These are phyloP conservation scores for Parauchenoglanis ngamensis DNA, from an alignment of 2,797 vertebrate genomes.

Conservation along the genomic window DNA sequence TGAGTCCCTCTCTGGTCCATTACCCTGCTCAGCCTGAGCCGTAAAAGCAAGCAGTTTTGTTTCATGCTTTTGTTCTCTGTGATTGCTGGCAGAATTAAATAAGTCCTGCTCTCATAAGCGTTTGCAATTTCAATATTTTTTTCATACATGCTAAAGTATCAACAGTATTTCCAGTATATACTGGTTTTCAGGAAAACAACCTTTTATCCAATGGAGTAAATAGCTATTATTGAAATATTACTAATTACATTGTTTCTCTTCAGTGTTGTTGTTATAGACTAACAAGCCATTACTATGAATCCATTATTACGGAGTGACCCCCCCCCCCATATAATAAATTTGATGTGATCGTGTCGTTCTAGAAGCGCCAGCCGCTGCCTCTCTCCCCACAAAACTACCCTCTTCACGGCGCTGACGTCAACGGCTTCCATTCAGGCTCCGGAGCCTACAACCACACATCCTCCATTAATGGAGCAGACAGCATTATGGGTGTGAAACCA, in stretches of 20 bases:
- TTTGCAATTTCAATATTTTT: neutral
- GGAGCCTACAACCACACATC: constrained; percentile 88
- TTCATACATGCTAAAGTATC: neutral
- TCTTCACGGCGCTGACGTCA: constrained; percentile 90
- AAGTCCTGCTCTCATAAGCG: neutral
- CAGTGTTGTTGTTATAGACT: neutral
- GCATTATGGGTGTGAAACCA: constrained; percentile 82
- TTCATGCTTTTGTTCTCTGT: constrained; percentile 23
- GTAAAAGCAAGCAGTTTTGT: constrained; percentile 15
- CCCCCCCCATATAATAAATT: neutral
- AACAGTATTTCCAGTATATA: neutral
- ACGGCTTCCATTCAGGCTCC: constrained; percentile 81
- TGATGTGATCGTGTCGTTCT: constrained; percentile 30
- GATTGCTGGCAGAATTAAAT: constrained; percentile 5
- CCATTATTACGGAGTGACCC: neutral
- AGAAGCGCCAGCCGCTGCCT: constrained; percentile 67
- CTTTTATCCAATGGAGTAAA: neutral
- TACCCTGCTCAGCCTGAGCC: constrained; percentile 23
- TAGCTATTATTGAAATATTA: neutral
- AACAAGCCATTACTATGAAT: neutral
- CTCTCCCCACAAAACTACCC: constrained; percentile 87
- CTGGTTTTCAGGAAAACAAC: neutral
- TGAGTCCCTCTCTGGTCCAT: constrained; percentile 65
- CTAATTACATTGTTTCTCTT: too few species aligned
- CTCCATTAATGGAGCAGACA: constrained; percentile 84